Conservation (phyloP, 2,113 vertebrate species). For the Perccottus glenii region DNA sequence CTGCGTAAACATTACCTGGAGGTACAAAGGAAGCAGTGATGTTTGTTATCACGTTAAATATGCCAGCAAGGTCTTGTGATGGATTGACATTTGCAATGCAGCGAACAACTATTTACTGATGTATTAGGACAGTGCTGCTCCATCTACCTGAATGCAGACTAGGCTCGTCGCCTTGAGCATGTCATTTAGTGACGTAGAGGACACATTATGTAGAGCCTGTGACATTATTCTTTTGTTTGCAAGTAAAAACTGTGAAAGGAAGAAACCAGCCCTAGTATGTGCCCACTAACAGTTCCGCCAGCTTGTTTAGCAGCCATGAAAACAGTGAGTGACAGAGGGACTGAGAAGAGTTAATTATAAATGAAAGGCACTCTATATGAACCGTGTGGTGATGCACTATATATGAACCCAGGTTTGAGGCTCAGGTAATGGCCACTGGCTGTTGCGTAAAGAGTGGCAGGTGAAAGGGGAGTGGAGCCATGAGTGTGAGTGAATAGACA, state of each 20-base stretch:
- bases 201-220: conserved; percentile 50
- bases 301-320: neutral
- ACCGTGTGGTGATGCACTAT: conserved; percentile 57
- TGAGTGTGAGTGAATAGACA: neutral
- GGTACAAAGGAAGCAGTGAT: conserved; percentile 24
- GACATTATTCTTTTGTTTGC: conserved; percentile 31
- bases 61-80: conserved; percentile 53
- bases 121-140: conserved; percentile 39
- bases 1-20: conserved; percentile 25
- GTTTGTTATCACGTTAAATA: conserved; percentile 57
- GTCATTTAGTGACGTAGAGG: conserved; percentile 48
- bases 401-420: conserved; percentile 50
- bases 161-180: conserved; percentile 59
- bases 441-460: conserved; percentile 16
- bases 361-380: conserved; percentile 69
- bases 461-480: neutral
- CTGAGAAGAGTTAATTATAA: conserved; percentile 61
- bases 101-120: conserved; percentile 27
- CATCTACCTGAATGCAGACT: conserved; percentile 49
- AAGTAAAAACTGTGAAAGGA: conserved; percentile 36
- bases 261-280: conserved; percentile 6
- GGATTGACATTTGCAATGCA: conserved; percentile 40
- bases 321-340: conserved; percentile 16
- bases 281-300: neutral
- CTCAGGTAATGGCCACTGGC: conserved; percentile 52